These are phyloP conservation scores for Cabera pusaria DNA, from an alignment of 2,888 invertebrate species.

Conservation along the genomic window DNA sequence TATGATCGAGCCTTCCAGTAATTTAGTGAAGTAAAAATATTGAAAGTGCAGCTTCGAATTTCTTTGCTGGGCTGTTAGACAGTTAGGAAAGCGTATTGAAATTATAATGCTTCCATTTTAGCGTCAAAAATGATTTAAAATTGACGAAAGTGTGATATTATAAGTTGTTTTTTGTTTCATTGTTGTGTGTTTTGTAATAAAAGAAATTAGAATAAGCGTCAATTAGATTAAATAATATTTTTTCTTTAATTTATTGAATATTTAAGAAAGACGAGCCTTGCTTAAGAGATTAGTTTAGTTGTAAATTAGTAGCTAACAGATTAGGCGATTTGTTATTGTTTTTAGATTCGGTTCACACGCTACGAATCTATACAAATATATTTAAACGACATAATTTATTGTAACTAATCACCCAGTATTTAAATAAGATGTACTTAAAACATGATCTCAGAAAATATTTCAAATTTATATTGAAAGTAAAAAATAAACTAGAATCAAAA, in stretches of 20 bases:
- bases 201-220: slow-evolving; percentile 67
- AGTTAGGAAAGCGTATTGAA: slow-evolving; percentile 55
- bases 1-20: slow-evolving; percentile 83
- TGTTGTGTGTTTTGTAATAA: slow-evolving; percentile 81
- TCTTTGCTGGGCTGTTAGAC: slow-evolving; percentile 75
- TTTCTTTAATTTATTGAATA: slow-evolving; percentile 78
- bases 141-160: slow-evolving; percentile 80
- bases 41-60: slow-evolving; percentile 68
- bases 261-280: slow-evolving; percentile 82
- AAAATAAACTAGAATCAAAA: slow-evolving; percentile 45
- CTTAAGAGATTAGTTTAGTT: slow-evolving; percentile 78
- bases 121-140: slow-evolving; percentile 57
- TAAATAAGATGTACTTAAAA: slow-evolving; percentile 20
- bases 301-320: slow-evolving; percentile 65
- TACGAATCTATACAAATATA: not conserved
- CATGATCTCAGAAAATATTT: slow-evolving; percentile 40
- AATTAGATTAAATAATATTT: slow-evolving; percentile 57
- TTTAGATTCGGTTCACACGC: slow-evolving; percentile 39
- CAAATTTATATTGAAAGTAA: slow-evolving; percentile 16
- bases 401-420: slow-evolving; percentile 16
- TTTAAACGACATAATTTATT: slow-evolving; percentile 1
- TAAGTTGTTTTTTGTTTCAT: slow-evolving; percentile 80
- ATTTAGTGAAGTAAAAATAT: slow-evolving; percentile 72
- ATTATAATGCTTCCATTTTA: slow-evolving; percentile 66
- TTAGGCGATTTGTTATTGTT: slow-evolving; percentile 49